Evolutionary conservation across 30 jellyfish, hydroid and myxozoan genomes (phyloP).

Genomic region (Turritopsis rubra): DNA sequence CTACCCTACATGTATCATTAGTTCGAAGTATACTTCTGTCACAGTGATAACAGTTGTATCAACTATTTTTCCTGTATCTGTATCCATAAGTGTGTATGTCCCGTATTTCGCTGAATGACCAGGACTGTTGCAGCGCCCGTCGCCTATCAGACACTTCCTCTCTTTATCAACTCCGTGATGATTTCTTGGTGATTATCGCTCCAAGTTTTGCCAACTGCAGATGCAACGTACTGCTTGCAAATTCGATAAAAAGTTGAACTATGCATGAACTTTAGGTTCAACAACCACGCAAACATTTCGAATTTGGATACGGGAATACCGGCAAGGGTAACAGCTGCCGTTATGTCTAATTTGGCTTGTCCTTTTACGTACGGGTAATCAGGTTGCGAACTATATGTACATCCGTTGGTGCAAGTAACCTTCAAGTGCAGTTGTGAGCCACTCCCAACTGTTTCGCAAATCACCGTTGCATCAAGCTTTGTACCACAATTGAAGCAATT

Average conservation of each 20-base stretch:
- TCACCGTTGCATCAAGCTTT: background rate
- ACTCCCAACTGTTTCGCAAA: background rate
- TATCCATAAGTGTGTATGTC: slow-evolving; percentile 32
- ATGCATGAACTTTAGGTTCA: background rate
- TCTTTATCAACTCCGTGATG: background rate
- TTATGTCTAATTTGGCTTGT: background rate
- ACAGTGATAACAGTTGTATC: background rate
- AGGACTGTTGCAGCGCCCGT: slow-evolving; percentile 57
- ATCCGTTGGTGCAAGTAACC: background rate
- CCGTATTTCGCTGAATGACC: slow-evolving; percentile 66
- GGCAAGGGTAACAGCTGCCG: slow-evolving; percentile 8
- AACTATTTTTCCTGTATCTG: background rate
- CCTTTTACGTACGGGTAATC: background rate
- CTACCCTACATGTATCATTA: background rate
- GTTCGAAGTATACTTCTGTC: background rate
- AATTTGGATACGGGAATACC: background rate
- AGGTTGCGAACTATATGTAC: background rate
- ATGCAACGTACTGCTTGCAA: background rate
- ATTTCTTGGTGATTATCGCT: background rate
- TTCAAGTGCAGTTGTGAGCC: background rate
- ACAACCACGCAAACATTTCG: background rate
- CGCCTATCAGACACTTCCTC: slow-evolving; percentile 19
- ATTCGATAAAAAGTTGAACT: background rate
- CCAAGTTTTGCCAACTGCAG: background rate
- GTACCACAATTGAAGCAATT: background rate